These are phyloP conservation scores for Dinoponera quadriceps DNA, from an alignment of 1,140 invertebrate genomes.

Conservation along the genomic window DNA sequence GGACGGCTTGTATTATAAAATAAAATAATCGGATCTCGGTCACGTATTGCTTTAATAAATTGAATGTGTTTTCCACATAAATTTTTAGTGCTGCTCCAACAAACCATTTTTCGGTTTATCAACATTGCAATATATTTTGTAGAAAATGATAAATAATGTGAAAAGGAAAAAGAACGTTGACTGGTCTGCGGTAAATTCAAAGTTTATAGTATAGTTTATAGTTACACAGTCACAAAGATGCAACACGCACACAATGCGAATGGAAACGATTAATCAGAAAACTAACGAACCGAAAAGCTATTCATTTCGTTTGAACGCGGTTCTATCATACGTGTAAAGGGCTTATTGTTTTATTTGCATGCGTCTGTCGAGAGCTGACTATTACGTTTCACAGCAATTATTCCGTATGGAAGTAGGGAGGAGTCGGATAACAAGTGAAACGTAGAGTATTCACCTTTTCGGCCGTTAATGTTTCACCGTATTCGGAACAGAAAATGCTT, in stretches of 20 bases:
- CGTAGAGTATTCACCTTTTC: conserved; percentile 6
- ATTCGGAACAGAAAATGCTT: conserved; percentile 52
- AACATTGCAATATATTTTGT: neutral
- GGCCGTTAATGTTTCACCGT: conserved; percentile 38
- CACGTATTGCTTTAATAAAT: conserved; percentile 1
- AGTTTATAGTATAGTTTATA: neutral
- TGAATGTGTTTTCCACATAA: neutral
- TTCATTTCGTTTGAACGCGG: conserved; percentile 37
- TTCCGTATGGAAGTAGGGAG: neutral
- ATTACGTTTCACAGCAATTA: conserved; percentile 36
- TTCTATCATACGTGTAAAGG: neutral
- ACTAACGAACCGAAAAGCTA: conserved; percentile 22
- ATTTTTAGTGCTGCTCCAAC: neutral
- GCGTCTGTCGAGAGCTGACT: conserved; percentile 12
- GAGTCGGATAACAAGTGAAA: conserved; percentile 21
- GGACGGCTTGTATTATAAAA: neutral
- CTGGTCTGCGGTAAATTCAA: neutral
- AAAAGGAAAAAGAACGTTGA: neutral
- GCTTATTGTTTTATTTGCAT: conserved; percentile 44
- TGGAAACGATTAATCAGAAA: conserved; percentile 42
- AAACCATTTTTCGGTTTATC: neutral
- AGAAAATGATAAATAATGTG: neutral
- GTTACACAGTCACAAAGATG: too few relatives aligned
- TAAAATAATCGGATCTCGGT: neutral
- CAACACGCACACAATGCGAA: neutral